Evolutionary conservation across 2,113 vertebrate species (phyloP).

Genomic region (Aphyosemion australe): DNA sequence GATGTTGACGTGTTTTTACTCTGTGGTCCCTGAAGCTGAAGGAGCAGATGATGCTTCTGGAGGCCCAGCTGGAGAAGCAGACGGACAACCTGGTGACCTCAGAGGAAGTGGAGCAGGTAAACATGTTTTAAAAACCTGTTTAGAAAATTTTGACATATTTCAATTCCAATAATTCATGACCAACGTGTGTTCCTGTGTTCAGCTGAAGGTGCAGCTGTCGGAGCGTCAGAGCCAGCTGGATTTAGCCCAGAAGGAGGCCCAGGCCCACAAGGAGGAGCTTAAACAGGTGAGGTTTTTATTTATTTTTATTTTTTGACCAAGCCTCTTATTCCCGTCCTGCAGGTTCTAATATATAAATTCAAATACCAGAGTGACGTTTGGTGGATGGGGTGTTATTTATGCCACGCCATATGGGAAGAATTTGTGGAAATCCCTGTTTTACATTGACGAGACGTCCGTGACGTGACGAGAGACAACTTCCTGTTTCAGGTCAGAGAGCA

Average conservation of each 20-base stretch:
- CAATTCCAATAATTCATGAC: neutral
- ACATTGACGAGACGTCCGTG: slow-evolving; percentile 2
- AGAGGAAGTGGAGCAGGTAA: slow-evolving; percentile 85
- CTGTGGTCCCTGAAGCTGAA: slow-evolving; percentile 77
- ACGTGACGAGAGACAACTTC: slow-evolving; percentile 60
- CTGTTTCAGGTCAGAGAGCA: slow-evolving; percentile 89
- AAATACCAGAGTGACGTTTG: neutral
- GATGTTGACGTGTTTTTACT: neutral
- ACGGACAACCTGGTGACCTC: slow-evolving; percentile 80
- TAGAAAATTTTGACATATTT: neutral
- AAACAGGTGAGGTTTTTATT: slow-evolving; percentile 76
- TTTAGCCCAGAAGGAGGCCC: slow-evolving; percentile 82
- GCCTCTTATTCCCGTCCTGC: neutral
- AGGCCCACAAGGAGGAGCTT: slow-evolving; percentile 88
- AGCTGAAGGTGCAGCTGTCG: slow-evolving; percentile 87
- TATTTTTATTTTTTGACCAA: neutral
- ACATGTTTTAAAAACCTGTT: too few relatives aligned
- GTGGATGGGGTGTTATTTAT: neutral
- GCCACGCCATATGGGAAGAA: neutral
- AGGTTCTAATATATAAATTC: neutral
- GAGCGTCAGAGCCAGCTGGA: slow-evolving; percentile 86
- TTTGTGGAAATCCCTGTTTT: neutral
- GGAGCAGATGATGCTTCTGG: slow-evolving; percentile 86
- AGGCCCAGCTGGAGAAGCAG: slow-evolving; percentile 90
- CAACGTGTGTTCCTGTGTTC: slow-evolving; percentile 26